Evolutionary conservation across 2,797 vertebrate genomes (phyloP), one percentile per base, ranked within the genome.

Genomic region (Enoplosus armatus): DNA sequence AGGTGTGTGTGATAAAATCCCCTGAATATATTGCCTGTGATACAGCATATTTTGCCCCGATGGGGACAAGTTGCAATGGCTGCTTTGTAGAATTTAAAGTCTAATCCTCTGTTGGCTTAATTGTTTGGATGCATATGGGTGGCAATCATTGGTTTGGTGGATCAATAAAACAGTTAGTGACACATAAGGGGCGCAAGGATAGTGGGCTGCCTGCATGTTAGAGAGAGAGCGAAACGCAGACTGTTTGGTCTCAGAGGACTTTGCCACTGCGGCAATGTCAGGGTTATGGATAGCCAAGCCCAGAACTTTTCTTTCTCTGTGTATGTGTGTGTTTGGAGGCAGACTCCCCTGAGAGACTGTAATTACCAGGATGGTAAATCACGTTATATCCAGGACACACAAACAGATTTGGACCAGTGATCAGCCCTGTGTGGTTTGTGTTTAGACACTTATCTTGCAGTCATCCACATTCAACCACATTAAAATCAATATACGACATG

Each of bases 351-450:
- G 82, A 86, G 64, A 86, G 63, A 86, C 24, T 69, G 85, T 90
- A 89, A 93, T 91, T 89, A 92, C 86, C 66, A 65, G 59, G 67
- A 88, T 90, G 85, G 83, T 93, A 85, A 93, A 92, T 92, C 79
- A 88, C 47, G 74, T 82, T 70, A 84, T 70, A 77, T 75, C 65
- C 72, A 82, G 79, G 71, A 85, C 85, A 82, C 74, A 84, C 77
- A 59, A 41, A 75, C 45, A 82, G 22, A 27, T 35, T 35, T 64
- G 27, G 31, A 64, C 45, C 31, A 27, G 16, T 33, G 29, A n/a
- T 67, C 56, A 71, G 31, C 20, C 22, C 41, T 69, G 54, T 63
- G 73, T 24, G 39, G 20, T 64, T 54, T 70, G 11, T 66, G 47
- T 68, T 69, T 18, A 65, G 22, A 66, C 55, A 55, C 61, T 60